Evolutionary conservation across 2,113 vertebrate genomes (phyloP).

Genomic region (Conger conger): DNA sequence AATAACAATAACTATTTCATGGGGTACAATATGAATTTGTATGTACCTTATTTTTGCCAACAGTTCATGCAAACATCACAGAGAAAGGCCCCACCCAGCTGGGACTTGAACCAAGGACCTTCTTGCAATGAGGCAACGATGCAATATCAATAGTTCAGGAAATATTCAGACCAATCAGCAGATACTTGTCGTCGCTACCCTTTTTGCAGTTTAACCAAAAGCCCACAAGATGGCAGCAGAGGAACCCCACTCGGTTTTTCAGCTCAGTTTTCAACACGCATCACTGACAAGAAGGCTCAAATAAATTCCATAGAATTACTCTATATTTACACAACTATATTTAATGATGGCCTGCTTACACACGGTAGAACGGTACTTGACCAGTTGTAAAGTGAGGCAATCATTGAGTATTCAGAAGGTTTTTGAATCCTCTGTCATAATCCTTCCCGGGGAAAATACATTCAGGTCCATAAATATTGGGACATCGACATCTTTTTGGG

Average conservation of each 20-base stretch:
- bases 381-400: slow-evolving; percentile 47
- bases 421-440: not conserved
- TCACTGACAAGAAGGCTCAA: not conserved
- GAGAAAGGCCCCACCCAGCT: no score
- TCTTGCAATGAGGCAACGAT: no score
- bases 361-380: not conserved
- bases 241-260: not conserved
- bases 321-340: not conserved
- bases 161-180: not conserved
- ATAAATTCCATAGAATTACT: not conserved
- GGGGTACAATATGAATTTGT: not conserved
- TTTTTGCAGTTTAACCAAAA: not conserved
- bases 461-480: no score
- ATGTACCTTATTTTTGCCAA: no score
- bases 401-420: slow-evolving; percentile 35
- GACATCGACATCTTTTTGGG: no score
- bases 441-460: no score
- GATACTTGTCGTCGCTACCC: not conserved
- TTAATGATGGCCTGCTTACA: not conserved
- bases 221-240: slow-evolving; percentile 22
- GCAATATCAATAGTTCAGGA: no score
- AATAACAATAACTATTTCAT: not conserved
- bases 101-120: no score
- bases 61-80: no score
- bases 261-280: not conserved